Conservation (phyloP, 2,888 invertebrate species). For the Sinelater perroti region DNA sequence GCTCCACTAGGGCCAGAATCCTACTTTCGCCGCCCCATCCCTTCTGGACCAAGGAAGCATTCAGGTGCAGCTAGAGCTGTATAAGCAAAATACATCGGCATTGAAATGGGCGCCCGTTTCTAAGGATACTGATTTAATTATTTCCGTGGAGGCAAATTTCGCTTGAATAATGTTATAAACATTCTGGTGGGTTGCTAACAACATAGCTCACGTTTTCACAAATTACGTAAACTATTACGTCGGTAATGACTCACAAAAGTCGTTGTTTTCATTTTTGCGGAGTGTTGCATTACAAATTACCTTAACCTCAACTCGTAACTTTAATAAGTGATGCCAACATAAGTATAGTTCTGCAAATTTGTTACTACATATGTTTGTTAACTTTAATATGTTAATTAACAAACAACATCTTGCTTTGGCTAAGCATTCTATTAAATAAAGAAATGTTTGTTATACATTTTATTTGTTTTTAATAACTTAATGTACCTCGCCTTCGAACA, state of each 20-base stretch:
- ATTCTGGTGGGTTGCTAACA: conserved; percentile 50
- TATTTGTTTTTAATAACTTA: no score
- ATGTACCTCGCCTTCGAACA: no score
- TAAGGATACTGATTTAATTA: conserved; percentile 68
- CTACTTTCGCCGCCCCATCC: conserved; percentile 64
- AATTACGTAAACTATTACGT: conserved; percentile 30
- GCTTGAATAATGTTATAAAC: conserved; percentile 64
- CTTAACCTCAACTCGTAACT: conserved; percentile 19
- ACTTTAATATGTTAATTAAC: no score
- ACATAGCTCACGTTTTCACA: conserved; percentile 34
- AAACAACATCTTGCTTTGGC: no score
- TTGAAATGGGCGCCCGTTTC: no score
- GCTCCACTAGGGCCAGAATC: conserved; percentile 68
- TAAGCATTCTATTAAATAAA: no score
- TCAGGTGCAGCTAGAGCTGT: conserved; percentile 56
- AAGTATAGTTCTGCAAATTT: no score
- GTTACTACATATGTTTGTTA: no score
- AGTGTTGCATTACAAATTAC: conserved; percentile 3
- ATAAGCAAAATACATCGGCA: conserved; percentile 46
- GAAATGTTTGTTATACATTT: no score
- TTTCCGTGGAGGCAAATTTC: conserved; percentile 66
- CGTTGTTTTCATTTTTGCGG: conserved; percentile 15
- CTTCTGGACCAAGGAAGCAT: conserved; percentile 58
- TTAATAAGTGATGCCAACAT: neutral
- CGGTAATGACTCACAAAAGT: conserved; percentile 23